phyloP scores from a whole-genome alignment of 2,888 invertebrate species.

The Opisthograptis luteolata region DNA sequence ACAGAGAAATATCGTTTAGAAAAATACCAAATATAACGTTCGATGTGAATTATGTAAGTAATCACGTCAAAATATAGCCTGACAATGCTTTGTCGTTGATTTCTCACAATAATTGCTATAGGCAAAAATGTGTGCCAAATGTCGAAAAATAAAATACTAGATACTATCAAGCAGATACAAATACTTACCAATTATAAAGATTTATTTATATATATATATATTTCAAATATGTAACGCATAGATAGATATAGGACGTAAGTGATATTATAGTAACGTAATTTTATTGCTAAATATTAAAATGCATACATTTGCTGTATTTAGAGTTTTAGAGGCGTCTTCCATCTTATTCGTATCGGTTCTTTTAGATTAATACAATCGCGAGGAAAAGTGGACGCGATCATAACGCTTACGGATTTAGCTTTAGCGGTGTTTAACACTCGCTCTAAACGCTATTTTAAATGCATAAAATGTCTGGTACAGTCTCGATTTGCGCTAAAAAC shows the following conservation, averaged over 20 bases:
- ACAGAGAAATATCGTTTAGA: conserved; percentile 24
- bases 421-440: conserved; percentile 46
- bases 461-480: conserved; percentile 32
- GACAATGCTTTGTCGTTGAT: conserved; percentile 25
- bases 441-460: conserved; percentile 23
- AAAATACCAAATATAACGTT: conserved; percentile 39
- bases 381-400: conserved; percentile 45
- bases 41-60: conserved; percentile 9
- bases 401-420: conserved; percentile 21
- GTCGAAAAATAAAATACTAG: conserved; percentile 50
- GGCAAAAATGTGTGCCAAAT: conserved; percentile 73
- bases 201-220: conserved; percentile 75
- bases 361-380: conserved; percentile 60
- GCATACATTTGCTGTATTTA: conserved; percentile 82
- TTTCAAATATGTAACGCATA: conserved; percentile 67
- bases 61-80: conserved; percentile 13
- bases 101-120: conserved; percentile 30
- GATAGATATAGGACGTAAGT: conserved; percentile 72
- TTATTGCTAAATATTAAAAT: conserved; percentile 73
- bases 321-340: conserved; percentile 83
- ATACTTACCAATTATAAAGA: conserved; percentile 60
- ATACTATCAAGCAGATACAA: conserved; percentile 64
- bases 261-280: conserved; percentile 70
- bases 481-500: conserved; percentile 30
- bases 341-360: conserved; percentile 77